A percentile compares a stretch with the other conserved stretches of the same genome.
phyloP scores from a whole-genome alignment of 2,113 vertebrate genomes.

The Entosphenus tridentatus region DNA sequence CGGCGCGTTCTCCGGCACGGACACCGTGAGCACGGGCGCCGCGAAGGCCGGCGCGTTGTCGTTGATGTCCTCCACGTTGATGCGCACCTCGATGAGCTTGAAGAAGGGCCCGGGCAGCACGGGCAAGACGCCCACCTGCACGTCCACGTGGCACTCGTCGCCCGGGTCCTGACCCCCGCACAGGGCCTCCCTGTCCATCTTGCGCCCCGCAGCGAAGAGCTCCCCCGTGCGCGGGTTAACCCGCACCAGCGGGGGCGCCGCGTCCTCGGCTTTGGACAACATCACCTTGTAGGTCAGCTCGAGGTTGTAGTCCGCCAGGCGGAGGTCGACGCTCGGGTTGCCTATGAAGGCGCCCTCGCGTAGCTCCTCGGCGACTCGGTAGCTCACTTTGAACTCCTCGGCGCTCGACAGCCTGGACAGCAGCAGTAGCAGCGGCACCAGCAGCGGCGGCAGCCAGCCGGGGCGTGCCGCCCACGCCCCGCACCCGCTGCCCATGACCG shows the following conservation, averaged over 20 bases:
- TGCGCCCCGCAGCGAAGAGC: conserved; percentile 77
- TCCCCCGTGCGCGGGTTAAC: conserved; percentile 83
- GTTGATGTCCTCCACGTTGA: conserved; percentile 74
- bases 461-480: no score
- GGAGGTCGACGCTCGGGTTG: conserved; percentile 4
- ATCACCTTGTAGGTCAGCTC: conserved; percentile 5
- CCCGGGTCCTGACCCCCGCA: conserved; percentile 44
- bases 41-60: conserved; percentile 95
- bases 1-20: conserved; percentile 78
- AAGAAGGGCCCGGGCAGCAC: conserved; percentile 44
- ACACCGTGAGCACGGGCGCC: conserved; percentile 67
- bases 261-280: not conserved
- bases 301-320: not conserved
- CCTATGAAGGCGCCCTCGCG: not conserved
- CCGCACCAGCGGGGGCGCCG: conserved; percentile 50
- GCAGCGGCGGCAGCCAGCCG: no score
- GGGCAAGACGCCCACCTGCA: conserved; percentile 84
- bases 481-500: no score
- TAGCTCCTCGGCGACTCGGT: not conserved
- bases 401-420: not conserved
- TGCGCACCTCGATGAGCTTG: conserved; percentile 65
- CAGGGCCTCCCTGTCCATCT: conserved; percentile 52
- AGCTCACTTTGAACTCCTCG: conserved; percentile 4
- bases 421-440: not conserved
- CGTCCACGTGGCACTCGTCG: conserved; percentile 65